Percentiles rank a stretch among this genome's conserved stretches.
phyloP scores from a whole-genome alignment of 30 jellyfish, hydroid and myxozoan genomes.

The Rhopilema esculentum region DNA sequence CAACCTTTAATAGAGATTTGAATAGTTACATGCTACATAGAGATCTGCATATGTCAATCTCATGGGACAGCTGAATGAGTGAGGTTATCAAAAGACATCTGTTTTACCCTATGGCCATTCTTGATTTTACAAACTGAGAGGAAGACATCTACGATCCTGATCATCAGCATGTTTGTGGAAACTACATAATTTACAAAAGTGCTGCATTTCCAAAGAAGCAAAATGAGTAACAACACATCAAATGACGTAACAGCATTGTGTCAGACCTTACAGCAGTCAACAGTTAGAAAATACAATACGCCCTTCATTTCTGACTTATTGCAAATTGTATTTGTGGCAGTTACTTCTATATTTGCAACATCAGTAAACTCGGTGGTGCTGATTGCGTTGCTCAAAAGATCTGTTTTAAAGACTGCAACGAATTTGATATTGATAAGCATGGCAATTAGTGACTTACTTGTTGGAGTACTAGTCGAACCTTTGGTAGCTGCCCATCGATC shows the following conservation, averaged over 20 bases:
- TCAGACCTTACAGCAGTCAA: not conserved
- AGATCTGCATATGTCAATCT: no score
- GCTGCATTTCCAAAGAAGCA: no score
- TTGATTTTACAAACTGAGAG: no score
- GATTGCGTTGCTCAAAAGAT: conserved; percentile 1
- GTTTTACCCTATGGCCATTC: no score
- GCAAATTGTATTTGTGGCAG: not conserved
- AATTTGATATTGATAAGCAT: conserved; percentile 49
- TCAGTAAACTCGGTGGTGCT: conserved; percentile 21
- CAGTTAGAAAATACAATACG: not conserved
- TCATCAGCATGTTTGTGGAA: no score
- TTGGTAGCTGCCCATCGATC: not conserved
- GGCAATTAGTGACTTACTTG: conserved; percentile 57
- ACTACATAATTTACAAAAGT: no score
- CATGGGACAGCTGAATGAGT: no score
- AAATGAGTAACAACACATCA: not conserved
- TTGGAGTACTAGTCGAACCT: conserved; percentile 46
- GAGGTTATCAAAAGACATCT: no score
- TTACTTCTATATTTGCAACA: conserved; percentile 36
- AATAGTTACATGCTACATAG: no score
- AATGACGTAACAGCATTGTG: not conserved
- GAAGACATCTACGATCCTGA: no score
- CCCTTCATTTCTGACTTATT: conserved; percentile 4
- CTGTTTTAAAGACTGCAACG: conserved; percentile 26
- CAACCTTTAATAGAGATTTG: no score